These are phyloP conservation scores for Caenorhabditis sp. DNA, from an alignment of 2,888 invertebrate species.

Conservation along the genomic window DNA sequence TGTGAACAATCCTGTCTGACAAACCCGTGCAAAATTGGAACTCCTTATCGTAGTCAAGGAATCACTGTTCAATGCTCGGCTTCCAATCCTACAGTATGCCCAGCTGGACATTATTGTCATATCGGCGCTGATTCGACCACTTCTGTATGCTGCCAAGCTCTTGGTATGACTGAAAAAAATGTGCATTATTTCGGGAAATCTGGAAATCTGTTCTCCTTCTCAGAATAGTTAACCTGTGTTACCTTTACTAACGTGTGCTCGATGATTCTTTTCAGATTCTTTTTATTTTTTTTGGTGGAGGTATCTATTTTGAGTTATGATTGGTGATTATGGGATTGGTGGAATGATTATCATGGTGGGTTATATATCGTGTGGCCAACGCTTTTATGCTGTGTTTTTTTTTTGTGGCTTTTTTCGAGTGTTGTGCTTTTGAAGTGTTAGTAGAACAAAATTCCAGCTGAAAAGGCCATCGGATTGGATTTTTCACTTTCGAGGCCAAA, in stretches of 20 bases:
- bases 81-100: slow-evolving; percentile 56
- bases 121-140: slow-evolving; percentile 63
- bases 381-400: slow-evolving; percentile 1
- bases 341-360: slow-evolving; percentile 13
- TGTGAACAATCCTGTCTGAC: slow-evolving; percentile 65
- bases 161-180: slow-evolving; percentile 40
- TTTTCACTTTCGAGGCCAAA: too few species aligned
- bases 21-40: slow-evolving; percentile 68
- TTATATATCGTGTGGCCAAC: slow-evolving; percentile 4
- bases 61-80: slow-evolving; percentile 67
- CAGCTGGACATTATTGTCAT: slow-evolving; percentile 69
- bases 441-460: too few species aligned
- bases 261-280: neutral
- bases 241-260: neutral
- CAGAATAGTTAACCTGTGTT: neutral
- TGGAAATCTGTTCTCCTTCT: neutral
- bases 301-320: neutral
- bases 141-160: slow-evolving; percentile 67
- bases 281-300: neutral
- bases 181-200: neutral
- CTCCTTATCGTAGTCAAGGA: slow-evolving; percentile 66
- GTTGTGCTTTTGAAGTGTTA: too few species aligned
- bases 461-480: too few species aligned
- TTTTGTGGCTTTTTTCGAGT: neutral
- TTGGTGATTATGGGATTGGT: neutral